Percentiles rank a stretch among this genome's conserved stretches.
Conservation (phyloP, 2,113 vertebrate genomes). For the Cettia cetti region DNA sequence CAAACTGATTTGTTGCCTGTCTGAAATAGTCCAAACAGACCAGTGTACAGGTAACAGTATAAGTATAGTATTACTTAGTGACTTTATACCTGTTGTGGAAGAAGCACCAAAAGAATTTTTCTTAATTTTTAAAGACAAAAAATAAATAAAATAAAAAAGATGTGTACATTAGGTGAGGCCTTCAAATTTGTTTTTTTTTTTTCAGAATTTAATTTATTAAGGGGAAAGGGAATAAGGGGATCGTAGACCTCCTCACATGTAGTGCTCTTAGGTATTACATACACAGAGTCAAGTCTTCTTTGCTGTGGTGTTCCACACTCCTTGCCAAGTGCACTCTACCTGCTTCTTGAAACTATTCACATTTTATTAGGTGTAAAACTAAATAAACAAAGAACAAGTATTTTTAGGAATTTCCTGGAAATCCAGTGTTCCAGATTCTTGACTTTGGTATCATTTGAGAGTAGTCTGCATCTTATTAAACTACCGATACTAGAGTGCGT, state of each 20-base stretch:
- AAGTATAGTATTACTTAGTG: not conserved
- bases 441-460: not conserved
- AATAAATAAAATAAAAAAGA: too few species aligned
- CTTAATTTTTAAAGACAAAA: not conserved
- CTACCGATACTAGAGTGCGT: not conserved
- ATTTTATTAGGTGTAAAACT: not conserved
- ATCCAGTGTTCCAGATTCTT: not conserved
- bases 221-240: accelerated
- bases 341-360: not conserved
- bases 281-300: not conserved
- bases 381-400: not conserved
- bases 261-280: not conserved
- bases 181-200: not conserved
- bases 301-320: not conserved
- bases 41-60: not conserved
- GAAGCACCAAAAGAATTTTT: not conserved
- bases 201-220: not conserved
- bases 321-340: not conserved
- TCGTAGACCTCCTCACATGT: not conserved
- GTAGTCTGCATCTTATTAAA: not conserved
- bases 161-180: not conserved
- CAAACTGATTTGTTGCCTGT: not conserved
- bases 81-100: not conserved
- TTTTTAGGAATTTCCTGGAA: not conserved
- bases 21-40: not conserved